Evolutionary conservation across 2,113 vertebrate species (phyloP).

Genomic region (Sander vitreus): DNA sequence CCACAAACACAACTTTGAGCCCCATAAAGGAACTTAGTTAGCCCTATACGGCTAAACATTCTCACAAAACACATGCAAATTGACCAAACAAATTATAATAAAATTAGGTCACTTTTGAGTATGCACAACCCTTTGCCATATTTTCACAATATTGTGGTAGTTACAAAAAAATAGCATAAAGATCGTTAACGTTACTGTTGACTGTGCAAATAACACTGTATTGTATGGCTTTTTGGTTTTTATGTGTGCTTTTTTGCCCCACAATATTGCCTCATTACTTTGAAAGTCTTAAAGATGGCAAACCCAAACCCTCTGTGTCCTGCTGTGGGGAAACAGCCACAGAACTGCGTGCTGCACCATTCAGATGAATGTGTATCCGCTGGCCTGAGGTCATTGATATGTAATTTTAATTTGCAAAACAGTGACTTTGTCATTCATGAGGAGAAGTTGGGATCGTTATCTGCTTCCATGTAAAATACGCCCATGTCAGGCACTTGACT

Average conservation of each 20-base stretch:
- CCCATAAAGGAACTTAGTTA: background rate
- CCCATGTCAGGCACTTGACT: constrained; percentile 7
- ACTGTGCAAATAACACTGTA: background rate
- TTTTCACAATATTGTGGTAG: background rate
- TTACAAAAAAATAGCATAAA: background rate
- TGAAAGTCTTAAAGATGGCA: constrained; percentile 11
- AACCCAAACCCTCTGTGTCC: constrained; percentile 35
- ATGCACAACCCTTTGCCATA: no score
- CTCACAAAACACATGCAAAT: background rate
- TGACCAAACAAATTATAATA: background rate
- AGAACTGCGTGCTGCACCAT: constrained; percentile 17
- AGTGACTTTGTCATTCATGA: constrained; percentile 68
- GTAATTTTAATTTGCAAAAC: constrained; percentile 80
- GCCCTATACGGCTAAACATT: background rate
- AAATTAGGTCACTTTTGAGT: background rate
- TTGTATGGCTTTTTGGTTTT: background rate
- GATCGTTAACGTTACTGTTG: background rate
- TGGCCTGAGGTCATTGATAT: constrained; percentile 65
- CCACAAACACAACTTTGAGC: no score
- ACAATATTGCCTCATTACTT: background rate
- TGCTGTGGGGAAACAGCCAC: constrained; percentile 54
- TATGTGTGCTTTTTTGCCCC: background rate
- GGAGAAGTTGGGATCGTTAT: constrained; percentile 39
- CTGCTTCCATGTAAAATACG: constrained; percentile 31
- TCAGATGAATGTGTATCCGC: constrained; percentile 76